Conservation (phyloP, 2,888 invertebrate species). For the Volucella inanis region DNA sequence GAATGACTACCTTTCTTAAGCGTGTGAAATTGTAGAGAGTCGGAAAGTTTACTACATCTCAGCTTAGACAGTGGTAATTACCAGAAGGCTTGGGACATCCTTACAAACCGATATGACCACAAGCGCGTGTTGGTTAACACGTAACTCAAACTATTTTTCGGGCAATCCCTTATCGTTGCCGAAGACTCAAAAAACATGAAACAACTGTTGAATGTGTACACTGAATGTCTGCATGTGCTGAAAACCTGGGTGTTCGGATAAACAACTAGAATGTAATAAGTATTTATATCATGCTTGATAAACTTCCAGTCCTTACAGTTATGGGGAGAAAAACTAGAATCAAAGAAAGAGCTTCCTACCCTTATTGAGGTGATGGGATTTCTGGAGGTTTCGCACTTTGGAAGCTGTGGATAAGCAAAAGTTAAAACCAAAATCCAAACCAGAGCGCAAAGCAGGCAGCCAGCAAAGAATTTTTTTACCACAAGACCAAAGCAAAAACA, state of each 20-base stretch:
- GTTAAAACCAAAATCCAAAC: background rate
- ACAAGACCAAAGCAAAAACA: background rate
- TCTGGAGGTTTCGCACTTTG: constrained; percentile 10
- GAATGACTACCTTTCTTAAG: no score
- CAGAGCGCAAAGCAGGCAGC: background rate
- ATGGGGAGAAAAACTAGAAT: background rate
- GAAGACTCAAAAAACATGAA: background rate
- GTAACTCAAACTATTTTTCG: background rate
- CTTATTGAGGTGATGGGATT: background rate
- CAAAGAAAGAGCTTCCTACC: background rate
- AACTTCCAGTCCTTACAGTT: background rate
- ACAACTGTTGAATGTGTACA: constrained; percentile 1
- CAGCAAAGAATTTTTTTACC: background rate
- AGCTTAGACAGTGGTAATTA: no score
- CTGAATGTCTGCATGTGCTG: constrained; percentile 4
- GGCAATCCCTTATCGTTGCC: background rate
- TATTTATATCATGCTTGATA: background rate
- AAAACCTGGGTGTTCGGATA: background rate
- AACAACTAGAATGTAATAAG: background rate
- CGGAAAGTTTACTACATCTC: no score
- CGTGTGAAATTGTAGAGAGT: no score
- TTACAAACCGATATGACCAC: no score
- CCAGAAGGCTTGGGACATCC: no score
- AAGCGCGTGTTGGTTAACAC: no score
- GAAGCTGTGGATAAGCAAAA: constrained; percentile 5